A percentile compares a stretch with the other conserved stretches of the same genome.
Conservation (phyloP, 1,140 invertebrate species). For the Cyrtorhinus lividipennis region DNA sequence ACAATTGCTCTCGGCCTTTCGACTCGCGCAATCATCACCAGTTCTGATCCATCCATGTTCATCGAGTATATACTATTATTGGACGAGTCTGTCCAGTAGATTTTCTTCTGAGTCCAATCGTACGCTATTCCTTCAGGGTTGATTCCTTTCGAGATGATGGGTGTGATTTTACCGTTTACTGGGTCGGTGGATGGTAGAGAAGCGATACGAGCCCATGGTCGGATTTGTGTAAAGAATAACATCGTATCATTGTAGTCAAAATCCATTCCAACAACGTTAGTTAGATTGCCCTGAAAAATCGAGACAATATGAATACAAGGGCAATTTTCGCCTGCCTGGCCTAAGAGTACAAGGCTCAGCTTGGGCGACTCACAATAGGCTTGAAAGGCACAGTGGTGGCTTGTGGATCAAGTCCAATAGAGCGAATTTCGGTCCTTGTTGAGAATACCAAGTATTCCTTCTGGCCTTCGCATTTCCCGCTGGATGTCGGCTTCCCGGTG, state of each 20-base stretch:
- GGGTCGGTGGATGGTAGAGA: conserved; percentile 57
- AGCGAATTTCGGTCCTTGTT: conserved; percentile 78
- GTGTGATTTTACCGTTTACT: conserved; percentile 43
- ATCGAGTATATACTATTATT: conserved; percentile 92
- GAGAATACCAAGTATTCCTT: conserved; percentile 84
- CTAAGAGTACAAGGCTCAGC: neutral
- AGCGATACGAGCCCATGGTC: conserved; percentile 76
- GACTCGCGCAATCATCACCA: conserved; percentile 86
- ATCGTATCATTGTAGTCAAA: conserved; percentile 83
- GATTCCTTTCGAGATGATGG: conserved; percentile 62
- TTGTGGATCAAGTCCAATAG: conserved; percentile 66
- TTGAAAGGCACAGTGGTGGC: conserved; percentile 70
- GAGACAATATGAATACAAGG: neutral
- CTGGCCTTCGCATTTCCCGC: conserved; percentile 56
- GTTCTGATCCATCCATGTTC: conserved; percentile 73
- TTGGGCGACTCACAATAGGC: conserved; percentile 39
- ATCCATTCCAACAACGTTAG: conserved; percentile 92
- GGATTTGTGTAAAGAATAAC: conserved; percentile 80
- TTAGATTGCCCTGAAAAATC: conserved; percentile 54
- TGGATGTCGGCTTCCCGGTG: conserved; percentile 43
- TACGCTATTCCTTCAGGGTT: conserved; percentile 93
- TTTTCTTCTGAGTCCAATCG: conserved; percentile 92
- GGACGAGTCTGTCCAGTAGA: conserved; percentile 93
- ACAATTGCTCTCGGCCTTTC: conserved; percentile 89
- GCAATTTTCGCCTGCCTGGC: neutral